A percentile compares a stretch with the other conserved stretches of the same genome.
Conservation (phyloP, 2,888 invertebrate genomes). For the Drosophila suboccidentalis region DNA sequence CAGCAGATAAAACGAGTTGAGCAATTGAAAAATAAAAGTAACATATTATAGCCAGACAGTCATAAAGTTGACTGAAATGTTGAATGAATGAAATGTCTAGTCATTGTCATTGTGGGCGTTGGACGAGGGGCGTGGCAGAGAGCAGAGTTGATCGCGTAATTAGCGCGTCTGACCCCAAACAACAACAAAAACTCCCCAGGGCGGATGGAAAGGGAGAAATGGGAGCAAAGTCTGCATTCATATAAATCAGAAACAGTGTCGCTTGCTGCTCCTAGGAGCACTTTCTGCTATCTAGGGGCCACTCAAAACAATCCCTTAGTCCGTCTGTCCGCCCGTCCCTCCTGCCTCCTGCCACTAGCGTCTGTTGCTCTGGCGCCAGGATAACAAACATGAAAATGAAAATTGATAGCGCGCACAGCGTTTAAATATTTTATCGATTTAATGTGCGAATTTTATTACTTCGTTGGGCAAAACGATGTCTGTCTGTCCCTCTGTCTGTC, state of each 20-base stretch:
- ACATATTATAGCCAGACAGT: conserved; percentile 40
- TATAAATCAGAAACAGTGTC: conserved; percentile 56
- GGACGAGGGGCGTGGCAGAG: not conserved
- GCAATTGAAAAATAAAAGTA: conserved; percentile 83
- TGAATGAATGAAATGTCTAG: conserved; percentile 70
- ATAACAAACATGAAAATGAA: conserved; percentile 70
- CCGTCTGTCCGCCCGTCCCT: not conserved
- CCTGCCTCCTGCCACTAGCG: not conserved
- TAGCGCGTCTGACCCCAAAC: conserved; percentile 75
- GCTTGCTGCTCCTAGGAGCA: conserved; percentile 12
- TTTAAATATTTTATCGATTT: conserved; percentile 77
- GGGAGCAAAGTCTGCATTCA: conserved; percentile 29
- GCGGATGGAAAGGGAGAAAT: not conserved
- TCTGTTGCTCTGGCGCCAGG: conserved; percentile 46
- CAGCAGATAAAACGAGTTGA: conserved; percentile 50
- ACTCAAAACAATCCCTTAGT: conserved; percentile 27
- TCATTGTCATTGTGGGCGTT: conserved; percentile 44
- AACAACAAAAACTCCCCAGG: conserved; percentile 11
- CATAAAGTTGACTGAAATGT: conserved; percentile 76
- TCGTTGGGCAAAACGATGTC: not conserved
- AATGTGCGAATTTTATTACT: conserved; percentile 54
- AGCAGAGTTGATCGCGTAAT: conserved; percentile 69
- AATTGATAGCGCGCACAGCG: conserved; percentile 73
- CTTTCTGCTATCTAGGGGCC: conserved; percentile 38
- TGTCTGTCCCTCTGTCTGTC: conserved; percentile 2